Percentiles rank a stretch among this genome's conserved stretches.
Evolutionary conservation across 2,113 vertebrate species (phyloP).

Genomic region (Onychostoma macrolepis): DNA sequence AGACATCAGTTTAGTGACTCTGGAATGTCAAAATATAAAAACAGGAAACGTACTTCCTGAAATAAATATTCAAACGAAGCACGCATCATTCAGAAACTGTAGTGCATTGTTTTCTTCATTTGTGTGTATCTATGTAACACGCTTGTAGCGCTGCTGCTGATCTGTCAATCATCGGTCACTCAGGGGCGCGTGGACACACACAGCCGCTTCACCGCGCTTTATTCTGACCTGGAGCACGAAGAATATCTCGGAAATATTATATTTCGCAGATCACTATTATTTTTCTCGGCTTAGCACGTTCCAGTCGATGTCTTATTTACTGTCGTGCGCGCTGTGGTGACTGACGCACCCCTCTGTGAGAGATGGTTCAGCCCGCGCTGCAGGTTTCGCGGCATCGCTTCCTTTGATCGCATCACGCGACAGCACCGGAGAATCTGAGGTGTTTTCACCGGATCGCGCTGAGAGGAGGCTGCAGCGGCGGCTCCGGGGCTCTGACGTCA

Average conservation of each 20-base stretch:
- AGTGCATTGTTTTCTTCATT: not conserved
- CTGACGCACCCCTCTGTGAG: not conserved
- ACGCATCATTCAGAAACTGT: not conserved
- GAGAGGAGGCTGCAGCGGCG: not conserved
- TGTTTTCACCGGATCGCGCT: not conserved
- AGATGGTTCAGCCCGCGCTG: not conserved
- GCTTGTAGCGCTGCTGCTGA: not conserved
- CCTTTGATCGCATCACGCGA: not conserved
- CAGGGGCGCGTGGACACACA: not conserved
- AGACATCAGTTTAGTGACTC: not conserved
- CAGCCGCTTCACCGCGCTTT: not conserved
- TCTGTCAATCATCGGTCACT: not conserved
- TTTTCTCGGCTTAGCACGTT: not conserved
- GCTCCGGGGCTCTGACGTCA: not conserved
- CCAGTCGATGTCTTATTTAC: not conserved
- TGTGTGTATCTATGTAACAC: not conserved
- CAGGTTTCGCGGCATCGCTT: not conserved
- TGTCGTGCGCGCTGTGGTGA: not conserved
- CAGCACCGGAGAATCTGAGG: not conserved
- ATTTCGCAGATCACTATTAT: not conserved
- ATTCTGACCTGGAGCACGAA: not conserved
- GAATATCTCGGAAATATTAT: not conserved
- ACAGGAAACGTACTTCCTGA: not conserved
- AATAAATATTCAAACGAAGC: not conserved
- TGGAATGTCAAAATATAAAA: not conserved